These are phyloP conservation scores for Subacronicta megacephala DNA, from an alignment of 2,888 invertebrate species.

Conservation along the genomic window DNA sequence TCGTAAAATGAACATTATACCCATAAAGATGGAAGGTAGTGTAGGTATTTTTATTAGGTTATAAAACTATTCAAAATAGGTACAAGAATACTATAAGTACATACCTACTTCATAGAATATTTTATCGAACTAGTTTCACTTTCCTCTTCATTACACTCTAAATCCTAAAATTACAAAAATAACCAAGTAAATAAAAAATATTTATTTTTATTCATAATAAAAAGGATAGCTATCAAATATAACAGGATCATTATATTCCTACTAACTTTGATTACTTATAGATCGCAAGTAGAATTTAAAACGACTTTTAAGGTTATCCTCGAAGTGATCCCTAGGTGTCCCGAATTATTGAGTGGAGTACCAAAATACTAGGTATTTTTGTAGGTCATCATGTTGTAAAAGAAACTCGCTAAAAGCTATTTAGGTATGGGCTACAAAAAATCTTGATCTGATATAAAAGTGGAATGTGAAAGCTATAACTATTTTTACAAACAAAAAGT, in stretches of 20 bases:
- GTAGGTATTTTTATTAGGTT: too few species aligned
- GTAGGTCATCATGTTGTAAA: constrained; percentile 17
- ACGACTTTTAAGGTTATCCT: constrained; percentile 36
- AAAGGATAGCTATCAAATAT: constrained; percentile 19
- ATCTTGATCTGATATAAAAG: too few species aligned
- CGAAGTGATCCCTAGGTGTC: constrained; percentile 37
- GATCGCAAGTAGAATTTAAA: constrained; percentile 47
- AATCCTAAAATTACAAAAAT: too few species aligned
- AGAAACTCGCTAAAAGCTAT: not conserved
- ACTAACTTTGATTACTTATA: constrained; percentile 45
- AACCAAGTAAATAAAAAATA: constrained; percentile 1
- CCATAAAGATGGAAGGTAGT: too few species aligned
- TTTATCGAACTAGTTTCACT: too few species aligned
- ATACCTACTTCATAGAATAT: too few species aligned
- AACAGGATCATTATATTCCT: constrained; percentile 43
- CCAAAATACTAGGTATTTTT: constrained; percentile 35
- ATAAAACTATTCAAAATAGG: too few species aligned
- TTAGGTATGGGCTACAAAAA: not conserved
- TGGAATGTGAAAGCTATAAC: too few species aligned
- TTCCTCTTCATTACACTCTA: too few species aligned
- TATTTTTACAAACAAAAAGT: too few species aligned
- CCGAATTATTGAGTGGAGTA: constrained; percentile 35
- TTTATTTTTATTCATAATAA: constrained; percentile 1
- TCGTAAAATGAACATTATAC: too few species aligned
- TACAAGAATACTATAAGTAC: too few species aligned